These are phyloP conservation scores for Diachrysia chrysitis DNA, from an alignment of 2,888 invertebrate genomes.

Conservation along the genomic window DNA sequence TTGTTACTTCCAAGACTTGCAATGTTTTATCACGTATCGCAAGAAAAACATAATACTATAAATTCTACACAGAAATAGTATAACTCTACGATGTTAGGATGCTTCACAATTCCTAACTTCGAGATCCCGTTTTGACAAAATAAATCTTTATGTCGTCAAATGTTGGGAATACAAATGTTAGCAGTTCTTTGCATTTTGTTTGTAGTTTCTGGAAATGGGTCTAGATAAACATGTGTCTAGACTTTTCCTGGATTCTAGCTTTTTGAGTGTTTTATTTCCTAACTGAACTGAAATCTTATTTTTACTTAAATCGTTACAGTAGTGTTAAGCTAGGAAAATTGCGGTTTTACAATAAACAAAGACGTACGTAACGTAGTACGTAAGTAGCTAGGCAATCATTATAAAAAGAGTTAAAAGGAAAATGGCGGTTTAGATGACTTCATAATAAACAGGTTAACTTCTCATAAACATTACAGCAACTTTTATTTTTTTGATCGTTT, in stretches of 20 bases:
- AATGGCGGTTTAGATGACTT: no score
- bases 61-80: conserved; percentile 2
- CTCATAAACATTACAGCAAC: no score
- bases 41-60: conserved; percentile 4
- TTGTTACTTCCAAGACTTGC: not conserved
- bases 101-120: conserved; percentile 12
- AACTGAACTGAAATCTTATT: not conserved
- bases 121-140: conserved; percentile 17
- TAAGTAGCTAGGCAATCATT: no score
- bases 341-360: no score
- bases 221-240: conserved; percentile 2
- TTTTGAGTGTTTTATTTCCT: not conserved
- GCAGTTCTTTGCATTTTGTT: conserved; percentile 10
- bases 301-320: no score
- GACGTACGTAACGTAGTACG: no score
- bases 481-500: no score
- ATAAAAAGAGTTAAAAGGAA: no score
- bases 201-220: not conserved
- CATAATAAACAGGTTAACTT: no score
- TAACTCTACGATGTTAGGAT: not conserved
- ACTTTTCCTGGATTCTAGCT: not conserved
- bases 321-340: no score
- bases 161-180: conserved; percentile 21
- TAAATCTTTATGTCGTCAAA: conserved; percentile 27
- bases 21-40: not conserved